These are phyloP conservation scores for Calameuta filiformis DNA, from an alignment of 2,888 invertebrate species.

Conservation along the genomic window DNA sequence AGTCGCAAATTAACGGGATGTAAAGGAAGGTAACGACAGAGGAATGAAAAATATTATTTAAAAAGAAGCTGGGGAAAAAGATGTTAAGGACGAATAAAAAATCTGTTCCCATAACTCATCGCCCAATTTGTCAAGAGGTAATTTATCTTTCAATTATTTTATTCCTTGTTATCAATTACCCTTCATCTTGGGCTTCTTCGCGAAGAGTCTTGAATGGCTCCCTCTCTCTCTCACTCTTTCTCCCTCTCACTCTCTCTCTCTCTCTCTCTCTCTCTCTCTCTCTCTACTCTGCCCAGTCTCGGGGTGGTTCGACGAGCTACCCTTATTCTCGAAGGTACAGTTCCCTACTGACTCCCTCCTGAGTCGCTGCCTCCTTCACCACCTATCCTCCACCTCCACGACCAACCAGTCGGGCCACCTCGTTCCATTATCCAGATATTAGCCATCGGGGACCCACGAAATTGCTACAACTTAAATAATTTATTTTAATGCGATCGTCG, in stretches of 20 bases:
- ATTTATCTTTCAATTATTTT: conserved; percentile 58
- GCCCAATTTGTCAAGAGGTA: conserved; percentile 46
- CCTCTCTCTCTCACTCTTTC: conserved; percentile 28
- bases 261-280: too few relatives aligned
- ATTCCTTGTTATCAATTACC: conserved; percentile 61
- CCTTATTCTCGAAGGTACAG: conserved; percentile 21
- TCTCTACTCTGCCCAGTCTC: conserved; percentile 24
- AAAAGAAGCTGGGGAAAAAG: too few relatives aligned
- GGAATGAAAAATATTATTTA: too few relatives aligned
- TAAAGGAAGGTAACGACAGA: background rate
- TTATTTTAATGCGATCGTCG: conserved; percentile 62
- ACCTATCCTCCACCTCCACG: background rate
- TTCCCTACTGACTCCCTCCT: background rate
- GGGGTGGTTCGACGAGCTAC: conserved; percentile 20
- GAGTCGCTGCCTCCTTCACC: background rate
- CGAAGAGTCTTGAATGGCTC: conserved; percentile 24
- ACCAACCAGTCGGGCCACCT: conserved; percentile 31
- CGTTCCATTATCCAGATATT: conserved; percentile 64
- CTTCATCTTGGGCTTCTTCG: conserved; percentile 34
- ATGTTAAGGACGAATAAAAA: background rate
- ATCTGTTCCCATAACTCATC: conserved; percentile 30
- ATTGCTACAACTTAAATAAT: conserved; percentile 65
- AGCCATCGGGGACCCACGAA: conserved; percentile 63
- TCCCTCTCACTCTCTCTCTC: conserved; percentile 7
- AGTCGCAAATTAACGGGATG: background rate